Conservation (phyloP, 2,888 invertebrate genomes). For the Nysson spinosus region DNA sequence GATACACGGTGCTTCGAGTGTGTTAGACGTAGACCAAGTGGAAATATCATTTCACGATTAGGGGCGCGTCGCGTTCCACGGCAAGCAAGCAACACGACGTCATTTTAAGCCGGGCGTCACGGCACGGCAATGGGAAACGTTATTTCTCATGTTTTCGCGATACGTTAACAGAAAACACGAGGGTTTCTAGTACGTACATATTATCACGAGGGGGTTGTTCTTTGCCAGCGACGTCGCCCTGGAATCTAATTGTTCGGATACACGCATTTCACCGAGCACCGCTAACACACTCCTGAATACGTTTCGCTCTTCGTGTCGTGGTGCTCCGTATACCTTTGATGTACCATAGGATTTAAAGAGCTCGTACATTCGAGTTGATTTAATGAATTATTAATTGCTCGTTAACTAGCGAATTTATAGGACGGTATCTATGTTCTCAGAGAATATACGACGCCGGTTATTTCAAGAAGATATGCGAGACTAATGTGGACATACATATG, state of each 20-base stretch:
- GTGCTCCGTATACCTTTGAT: background rate
- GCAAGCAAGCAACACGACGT: conserved; percentile 45
- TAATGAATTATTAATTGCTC: conserved; percentile 35
- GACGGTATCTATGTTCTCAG: background rate
- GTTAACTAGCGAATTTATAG: conserved; percentile 16
- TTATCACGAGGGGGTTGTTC: conserved; percentile 51
- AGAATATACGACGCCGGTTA: background rate
- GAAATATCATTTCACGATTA: conserved; percentile 62
- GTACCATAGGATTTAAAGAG: conserved; percentile 20
- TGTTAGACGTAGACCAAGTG: conserved; percentile 43
- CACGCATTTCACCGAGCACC: conserved; percentile 66
- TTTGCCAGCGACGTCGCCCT: conserved; percentile 37
- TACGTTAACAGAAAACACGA: conserved; percentile 68
- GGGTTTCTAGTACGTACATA: conserved; percentile 64
- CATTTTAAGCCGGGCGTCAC: conserved; percentile 44
- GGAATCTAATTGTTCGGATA: conserved; percentile 71
- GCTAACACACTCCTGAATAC: conserved; percentile 11
- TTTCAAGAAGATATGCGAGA: too few species aligned
- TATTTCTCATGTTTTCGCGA: conserved; percentile 66
- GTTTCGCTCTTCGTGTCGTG: conserved; percentile 28
- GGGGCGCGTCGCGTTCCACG: conserved; percentile 49
- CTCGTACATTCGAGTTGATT: conserved; percentile 17
- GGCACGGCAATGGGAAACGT: conserved; percentile 61
- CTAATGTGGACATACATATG: too few species aligned
- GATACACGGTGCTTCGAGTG: background rate